phyloP scores from a whole-genome alignment of 2,888 invertebrate species.

The Eilema caniola region DNA sequence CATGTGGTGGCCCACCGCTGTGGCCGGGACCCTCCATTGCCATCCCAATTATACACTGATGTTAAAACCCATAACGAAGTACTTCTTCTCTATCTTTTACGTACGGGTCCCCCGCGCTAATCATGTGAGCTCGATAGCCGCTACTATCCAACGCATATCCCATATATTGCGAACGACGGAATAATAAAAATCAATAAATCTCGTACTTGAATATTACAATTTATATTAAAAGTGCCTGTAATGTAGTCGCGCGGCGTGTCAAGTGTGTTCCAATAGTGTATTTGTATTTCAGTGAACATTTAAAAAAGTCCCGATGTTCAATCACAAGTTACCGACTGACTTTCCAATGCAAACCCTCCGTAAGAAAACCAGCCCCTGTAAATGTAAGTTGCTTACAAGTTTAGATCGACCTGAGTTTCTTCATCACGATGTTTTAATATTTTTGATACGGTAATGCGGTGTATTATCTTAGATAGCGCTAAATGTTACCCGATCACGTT shows the following conservation, averaged over 20 bases:
- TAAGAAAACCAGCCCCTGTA: conserved; percentile 97
- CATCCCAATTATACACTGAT: conserved; percentile 60
- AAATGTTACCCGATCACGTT: conserved; percentile 70
- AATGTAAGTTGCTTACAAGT: conserved; percentile 91
- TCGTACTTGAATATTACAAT: conserved; percentile 67
- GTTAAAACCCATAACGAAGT: conserved; percentile 52
- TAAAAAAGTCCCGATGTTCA: conserved; percentile 82
- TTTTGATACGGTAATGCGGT: conserved; percentile 66
- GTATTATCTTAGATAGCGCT: conserved; percentile 74
- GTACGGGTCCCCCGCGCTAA: conserved; percentile 33
- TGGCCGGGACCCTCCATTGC: conserved; percentile 57
- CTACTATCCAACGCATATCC: conserved; percentile 48
- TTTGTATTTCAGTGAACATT: conserved; percentile 77
- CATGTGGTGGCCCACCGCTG: conserved; percentile 61
- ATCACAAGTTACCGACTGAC: conserved; percentile 87
- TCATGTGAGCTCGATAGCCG: conserved; percentile 55
- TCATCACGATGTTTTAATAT: conserved; percentile 56
- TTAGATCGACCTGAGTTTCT: conserved; percentile 60
- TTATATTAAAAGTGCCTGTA: conserved; percentile 55
- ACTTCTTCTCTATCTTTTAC: conserved; percentile 37
- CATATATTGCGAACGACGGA: conserved; percentile 57
- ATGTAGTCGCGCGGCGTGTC: conserved; percentile 57
- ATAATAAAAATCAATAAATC: conserved; percentile 80
- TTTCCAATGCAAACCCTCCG: conserved; percentile 95
- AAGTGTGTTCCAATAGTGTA: conserved; percentile 74